A percentile compares a stretch with the other conserved stretches of the same genome.
Evolutionary conservation across 2,888 invertebrate genomes (phyloP).

Genomic region (Latrodectus hesperus): DNA sequence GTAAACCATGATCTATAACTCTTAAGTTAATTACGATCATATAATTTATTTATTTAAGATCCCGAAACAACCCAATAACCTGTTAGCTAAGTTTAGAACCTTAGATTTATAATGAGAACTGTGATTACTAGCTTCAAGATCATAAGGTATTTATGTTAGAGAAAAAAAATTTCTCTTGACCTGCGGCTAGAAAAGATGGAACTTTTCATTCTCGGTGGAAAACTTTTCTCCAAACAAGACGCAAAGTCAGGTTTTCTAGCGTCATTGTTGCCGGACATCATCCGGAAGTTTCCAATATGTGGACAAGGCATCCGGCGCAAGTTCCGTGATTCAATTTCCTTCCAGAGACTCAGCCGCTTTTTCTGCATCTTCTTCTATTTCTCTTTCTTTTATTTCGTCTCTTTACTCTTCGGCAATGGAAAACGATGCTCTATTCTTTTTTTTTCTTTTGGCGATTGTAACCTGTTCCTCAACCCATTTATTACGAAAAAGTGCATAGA

Average conservation of each 20-base stretch:
- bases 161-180: too few species aligned
- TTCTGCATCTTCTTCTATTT: neutral
- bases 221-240: slow-evolving; percentile 22
- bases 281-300: slow-evolving; percentile 61
- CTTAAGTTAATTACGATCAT: too few species aligned
- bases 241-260: slow-evolving; percentile 28
- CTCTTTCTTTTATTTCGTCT: neutral
- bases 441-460: slow-evolving; percentile 16
- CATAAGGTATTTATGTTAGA: too few species aligned
- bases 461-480: slow-evolving; percentile 16
- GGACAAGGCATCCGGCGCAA: neutral
- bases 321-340: slow-evolving; percentile 59
- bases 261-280: slow-evolving; percentile 45
- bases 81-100: too few species aligned
- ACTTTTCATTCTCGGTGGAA: neutral
- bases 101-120: too few species aligned
- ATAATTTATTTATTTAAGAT: too few species aligned
- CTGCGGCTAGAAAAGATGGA: neutral
- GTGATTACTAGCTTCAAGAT: too few species aligned
- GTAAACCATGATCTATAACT: too few species aligned
- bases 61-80: too few species aligned
- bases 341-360: neutral
- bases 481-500: slow-evolving; percentile 14
- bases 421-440: neutral
- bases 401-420: too few species aligned